A percentile compares a stretch with the other conserved stretches of the same genome.
These are phyloP conservation scores for Hylomyscus alleni DNA, from an alignment of 2,797 vertebrate genomes.

Conservation along the genomic window DNA sequence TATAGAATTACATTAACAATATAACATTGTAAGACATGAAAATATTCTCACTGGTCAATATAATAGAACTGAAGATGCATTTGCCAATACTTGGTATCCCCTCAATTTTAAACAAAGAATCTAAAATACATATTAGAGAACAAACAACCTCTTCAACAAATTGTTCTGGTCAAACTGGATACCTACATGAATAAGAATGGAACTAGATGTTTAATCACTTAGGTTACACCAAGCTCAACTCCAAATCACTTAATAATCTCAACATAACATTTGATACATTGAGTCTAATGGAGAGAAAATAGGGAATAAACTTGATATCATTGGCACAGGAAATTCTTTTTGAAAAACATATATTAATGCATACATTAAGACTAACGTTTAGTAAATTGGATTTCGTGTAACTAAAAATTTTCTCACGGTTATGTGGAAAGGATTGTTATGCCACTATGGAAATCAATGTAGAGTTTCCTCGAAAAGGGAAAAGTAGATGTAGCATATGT, in stretches of 20 bases:
- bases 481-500: background rate
- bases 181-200: background rate
- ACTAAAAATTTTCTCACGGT: background rate
- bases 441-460: background rate
- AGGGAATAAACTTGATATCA: background rate
- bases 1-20: background rate
- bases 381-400: background rate
- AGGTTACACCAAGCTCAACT: background rate
- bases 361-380: background rate
- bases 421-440: background rate
- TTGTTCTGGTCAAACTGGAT: background rate
- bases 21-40: background rate
- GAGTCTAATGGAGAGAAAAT: background rate
- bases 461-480: background rate
- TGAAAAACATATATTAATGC: background rate
- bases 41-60: background rate
- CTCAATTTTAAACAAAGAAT: background rate
- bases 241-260: background rate
- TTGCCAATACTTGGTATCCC: background rate
- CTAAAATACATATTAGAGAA: background rate
- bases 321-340: background rate
- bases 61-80: background rate
- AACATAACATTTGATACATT: background rate
- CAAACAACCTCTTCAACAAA: background rate
- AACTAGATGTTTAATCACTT: background rate